Evolutionary conservation across 2,797 vertebrate species (phyloP).

Genomic region (Sitta carolinensis): DNA sequence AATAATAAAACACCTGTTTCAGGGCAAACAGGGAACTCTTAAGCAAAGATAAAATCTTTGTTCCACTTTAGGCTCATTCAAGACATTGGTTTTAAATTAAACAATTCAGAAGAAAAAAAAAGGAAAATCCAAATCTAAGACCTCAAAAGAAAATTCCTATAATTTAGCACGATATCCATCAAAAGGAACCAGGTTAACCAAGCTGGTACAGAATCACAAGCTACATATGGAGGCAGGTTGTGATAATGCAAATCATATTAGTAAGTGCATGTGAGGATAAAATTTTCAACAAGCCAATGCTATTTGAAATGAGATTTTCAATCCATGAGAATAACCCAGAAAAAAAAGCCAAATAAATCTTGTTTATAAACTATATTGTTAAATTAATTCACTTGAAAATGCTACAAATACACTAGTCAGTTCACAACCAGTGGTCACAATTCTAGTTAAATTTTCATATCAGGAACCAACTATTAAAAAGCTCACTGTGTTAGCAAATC

Average conservation of each 20-base stretch:
- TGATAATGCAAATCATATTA: background rate
- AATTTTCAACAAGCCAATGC: background rate
- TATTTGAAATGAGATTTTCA: conserved; percentile 26
- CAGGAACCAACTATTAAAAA: background rate
- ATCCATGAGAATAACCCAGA: conserved; percentile 8
- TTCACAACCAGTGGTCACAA: background rate
- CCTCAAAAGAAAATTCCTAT: background rate
- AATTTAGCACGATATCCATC: conserved; percentile 17
- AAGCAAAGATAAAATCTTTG: background rate
- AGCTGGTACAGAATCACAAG: background rate
- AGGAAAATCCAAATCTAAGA: background rate
- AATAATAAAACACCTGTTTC: background rate
- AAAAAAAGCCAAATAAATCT: background rate
- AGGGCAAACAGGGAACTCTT: background rate
- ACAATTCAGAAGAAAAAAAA: background rate
- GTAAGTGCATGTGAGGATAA: background rate
- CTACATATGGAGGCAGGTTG: background rate
- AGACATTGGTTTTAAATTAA: background rate
- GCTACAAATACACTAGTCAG: background rate
- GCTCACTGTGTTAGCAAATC: background rate
- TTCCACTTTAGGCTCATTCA: background rate
- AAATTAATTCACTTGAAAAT: conserved; percentile 18
- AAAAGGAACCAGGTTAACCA: conserved; percentile 11
- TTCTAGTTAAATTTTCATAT: conserved; percentile 10
- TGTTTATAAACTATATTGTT: background rate